Conservation (phyloP, 2,113 vertebrate genomes). For the Sinocyclocheilus grahami region DNA sequence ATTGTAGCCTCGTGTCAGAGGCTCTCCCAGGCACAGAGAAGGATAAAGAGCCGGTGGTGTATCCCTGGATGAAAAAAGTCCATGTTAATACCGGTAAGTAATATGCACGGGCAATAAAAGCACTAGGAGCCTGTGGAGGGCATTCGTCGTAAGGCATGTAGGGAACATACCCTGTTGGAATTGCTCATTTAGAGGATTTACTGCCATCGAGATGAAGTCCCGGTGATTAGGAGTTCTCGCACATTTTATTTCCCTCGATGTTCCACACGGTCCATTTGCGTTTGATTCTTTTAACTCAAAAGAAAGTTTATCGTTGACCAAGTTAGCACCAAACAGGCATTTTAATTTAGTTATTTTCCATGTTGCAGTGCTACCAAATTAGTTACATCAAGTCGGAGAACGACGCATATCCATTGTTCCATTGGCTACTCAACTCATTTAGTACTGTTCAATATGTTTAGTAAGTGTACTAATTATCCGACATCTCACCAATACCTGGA, state of each 20-base stretch:
- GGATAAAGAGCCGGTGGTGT: slow-evolving; percentile 94
- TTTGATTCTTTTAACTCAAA: slow-evolving; percentile 87
- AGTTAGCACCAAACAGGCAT: slow-evolving; percentile 59
- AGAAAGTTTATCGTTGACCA: slow-evolving; percentile 72
- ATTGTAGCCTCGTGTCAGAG: slow-evolving; percentile 83
- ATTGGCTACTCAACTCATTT: neutral
- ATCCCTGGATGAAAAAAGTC: slow-evolving; percentile 99
- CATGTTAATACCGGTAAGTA: slow-evolving; percentile 94
- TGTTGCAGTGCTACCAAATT: slow-evolving; percentile 67
- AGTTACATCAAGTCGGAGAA: slow-evolving; percentile 49
- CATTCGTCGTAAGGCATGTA: slow-evolving; percentile 66
- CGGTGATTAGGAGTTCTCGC: slow-evolving; percentile 97
- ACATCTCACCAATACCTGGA: slow-evolving; percentile 17
- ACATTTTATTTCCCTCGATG: slow-evolving; percentile 96
- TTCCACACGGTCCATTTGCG: slow-evolving; percentile 87
- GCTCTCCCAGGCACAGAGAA: slow-evolving; percentile 83
- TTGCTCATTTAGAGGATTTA: slow-evolving; percentile 90
- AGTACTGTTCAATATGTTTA: slow-evolving; percentile 6
- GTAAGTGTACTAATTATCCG: slow-evolving; percentile 1
- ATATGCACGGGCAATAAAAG: slow-evolving; percentile 63
- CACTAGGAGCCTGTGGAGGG: slow-evolving; percentile 60
- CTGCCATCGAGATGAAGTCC: slow-evolving; percentile 92
- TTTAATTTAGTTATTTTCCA: slow-evolving; percentile 80
- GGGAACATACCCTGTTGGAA: slow-evolving; percentile 68
- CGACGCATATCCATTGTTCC: neutral